These are phyloP conservation scores for Stigmatopora argus DNA, from an alignment of 2,113 vertebrate genomes.

Conservation along the genomic window DNA sequence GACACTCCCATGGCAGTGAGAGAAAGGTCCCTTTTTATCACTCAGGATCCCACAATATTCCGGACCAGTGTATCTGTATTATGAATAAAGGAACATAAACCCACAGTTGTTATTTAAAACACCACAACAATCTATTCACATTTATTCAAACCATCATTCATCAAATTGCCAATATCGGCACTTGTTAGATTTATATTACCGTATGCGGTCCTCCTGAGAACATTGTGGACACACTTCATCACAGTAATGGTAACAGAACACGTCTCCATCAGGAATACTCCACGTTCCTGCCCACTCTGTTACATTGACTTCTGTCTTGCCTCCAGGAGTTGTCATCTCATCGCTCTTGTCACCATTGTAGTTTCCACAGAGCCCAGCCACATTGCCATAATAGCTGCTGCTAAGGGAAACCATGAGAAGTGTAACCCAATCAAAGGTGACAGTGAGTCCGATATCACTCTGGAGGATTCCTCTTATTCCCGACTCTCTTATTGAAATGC, in stretches of 20 bases:
- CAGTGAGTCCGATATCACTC: constrained; percentile 8
- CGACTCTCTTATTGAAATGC: constrained; percentile 13
- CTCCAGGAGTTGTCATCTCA: not conserved
- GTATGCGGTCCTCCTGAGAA: constrained; percentile 8
- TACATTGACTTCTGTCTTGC: not conserved
- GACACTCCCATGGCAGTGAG: constrained; percentile 7
- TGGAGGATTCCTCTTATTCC: constrained; percentile 15
- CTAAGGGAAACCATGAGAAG: constrained; percentile 17
- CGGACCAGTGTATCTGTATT: constrained; percentile 21
- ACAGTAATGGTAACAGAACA: constrained; percentile 28
- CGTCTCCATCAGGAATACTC: constrained; percentile 16
- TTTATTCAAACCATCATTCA: not conserved
- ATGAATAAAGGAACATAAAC: not conserved
- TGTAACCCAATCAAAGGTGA: constrained; percentile 28
- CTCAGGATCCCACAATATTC: constrained; percentile 24
- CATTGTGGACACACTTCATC: constrained; percentile 16
- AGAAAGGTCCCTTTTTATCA: constrained; percentile 13
- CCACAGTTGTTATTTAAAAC: not conserved
- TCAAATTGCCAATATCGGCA: not conserved
- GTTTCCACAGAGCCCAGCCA: constrained; percentile 28
- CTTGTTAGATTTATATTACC: not conserved
- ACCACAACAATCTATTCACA: no score
- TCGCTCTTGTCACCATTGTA: constrained; percentile 19
- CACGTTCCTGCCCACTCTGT: constrained; percentile 10
- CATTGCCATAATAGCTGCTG: constrained; percentile 32